Evolutionary conservation across 2,113 vertebrate species (phyloP).

Genomic region (Ibidorhyncha struthersii): DNA sequence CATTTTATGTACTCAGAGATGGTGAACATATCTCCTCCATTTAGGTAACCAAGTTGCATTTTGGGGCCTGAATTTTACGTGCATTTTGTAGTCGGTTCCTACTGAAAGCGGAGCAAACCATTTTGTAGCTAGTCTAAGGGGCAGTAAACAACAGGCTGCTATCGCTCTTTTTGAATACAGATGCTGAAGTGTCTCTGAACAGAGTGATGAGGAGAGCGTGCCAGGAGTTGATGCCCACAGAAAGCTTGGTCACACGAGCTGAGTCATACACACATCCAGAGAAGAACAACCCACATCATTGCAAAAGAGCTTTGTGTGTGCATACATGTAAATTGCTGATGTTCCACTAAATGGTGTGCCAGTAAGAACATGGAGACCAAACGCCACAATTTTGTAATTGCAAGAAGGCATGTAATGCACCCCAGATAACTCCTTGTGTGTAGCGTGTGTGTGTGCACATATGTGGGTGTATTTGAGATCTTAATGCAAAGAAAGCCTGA

Average conservation of each 20-base stretch:
- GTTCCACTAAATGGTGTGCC: neutral
- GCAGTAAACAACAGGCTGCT: neutral
- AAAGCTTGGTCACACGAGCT: neutral
- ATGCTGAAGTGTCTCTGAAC: neutral
- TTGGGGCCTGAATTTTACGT: neutral
- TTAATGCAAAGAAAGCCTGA: neutral
- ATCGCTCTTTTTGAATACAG: neutral
- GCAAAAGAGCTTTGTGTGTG: neutral
- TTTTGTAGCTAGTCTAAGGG: neutral
- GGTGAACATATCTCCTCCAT: neutral
- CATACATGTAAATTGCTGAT: neutral
- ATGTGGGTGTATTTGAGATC: neutral
- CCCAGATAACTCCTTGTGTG: neutral
- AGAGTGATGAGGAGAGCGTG: neutral
- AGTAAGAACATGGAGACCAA: neutral
- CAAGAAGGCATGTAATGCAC: neutral
- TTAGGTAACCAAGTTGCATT: neutral
- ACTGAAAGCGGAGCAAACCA: neutral
- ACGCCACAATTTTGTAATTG: rapidly evolving
- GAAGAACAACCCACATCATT: neutral
- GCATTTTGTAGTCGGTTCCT: neutral
- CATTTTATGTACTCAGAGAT: neutral
- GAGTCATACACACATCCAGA: neutral
- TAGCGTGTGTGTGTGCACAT: rapidly evolving
- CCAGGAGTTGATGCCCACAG: neutral